phyloP scores from a whole-genome alignment of 2,797 vertebrate species.

The Lophius americanus region DNA sequence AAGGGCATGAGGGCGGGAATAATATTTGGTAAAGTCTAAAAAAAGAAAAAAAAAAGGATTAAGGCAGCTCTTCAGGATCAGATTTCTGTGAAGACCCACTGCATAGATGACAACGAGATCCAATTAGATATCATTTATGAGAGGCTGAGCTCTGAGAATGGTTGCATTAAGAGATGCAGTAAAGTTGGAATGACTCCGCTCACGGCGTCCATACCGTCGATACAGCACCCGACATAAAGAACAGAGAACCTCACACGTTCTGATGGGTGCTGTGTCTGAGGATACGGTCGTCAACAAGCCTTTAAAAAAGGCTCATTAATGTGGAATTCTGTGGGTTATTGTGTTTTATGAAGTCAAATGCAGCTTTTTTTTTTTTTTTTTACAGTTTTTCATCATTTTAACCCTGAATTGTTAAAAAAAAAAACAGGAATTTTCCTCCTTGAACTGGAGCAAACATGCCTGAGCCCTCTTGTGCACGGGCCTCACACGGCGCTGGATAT shows the following conservation, averaged over 20 bases:
- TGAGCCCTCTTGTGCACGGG: conserved; percentile 8
- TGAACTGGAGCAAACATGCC: not conserved
- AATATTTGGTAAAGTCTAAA: conserved; percentile 41
- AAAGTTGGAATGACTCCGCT: conserved; percentile 48
- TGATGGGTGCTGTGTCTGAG: not conserved
- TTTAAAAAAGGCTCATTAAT: not conserved
- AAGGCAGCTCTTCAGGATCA: conserved; percentile 26
- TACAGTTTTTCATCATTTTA: too few relatives aligned
- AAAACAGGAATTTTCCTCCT: not conserved
- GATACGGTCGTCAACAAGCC: not conserved
- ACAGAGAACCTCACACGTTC: conserved; percentile 1
- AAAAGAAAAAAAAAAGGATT: conserved; percentile 4
- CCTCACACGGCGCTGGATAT: conserved; percentile 53
- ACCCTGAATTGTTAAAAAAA: too few relatives aligned
- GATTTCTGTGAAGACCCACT: conserved; percentile 42
- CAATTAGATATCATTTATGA: conserved; percentile 65
- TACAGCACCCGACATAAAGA: conserved; percentile 20
- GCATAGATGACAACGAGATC: conserved; percentile 58
- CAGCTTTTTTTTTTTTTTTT: not conserved
- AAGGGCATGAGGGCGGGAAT: conserved; percentile 35
- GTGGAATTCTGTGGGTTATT: not conserved
- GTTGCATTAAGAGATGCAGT: conserved; percentile 42
- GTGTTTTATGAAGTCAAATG: not conserved
- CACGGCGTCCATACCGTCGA: conserved; percentile 22
- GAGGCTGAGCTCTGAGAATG: conserved; percentile 42